Evolutionary conservation across 2,888 invertebrate species (phyloP).

Genomic region (Falcaria lacertinaria): DNA sequence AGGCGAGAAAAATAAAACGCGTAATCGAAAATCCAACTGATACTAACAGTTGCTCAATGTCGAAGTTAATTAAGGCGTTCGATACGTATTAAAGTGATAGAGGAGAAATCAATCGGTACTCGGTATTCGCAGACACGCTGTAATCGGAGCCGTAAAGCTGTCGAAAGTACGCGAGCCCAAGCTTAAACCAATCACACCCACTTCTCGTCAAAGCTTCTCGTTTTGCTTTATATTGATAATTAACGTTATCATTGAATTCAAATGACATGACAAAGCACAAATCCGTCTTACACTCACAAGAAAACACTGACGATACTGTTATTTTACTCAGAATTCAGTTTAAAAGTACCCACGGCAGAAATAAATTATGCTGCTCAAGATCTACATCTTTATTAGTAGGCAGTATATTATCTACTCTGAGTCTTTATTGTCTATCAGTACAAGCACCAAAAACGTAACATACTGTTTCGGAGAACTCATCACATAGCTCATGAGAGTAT

Average conservation of each 20-base stretch:
- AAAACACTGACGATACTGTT: background rate
- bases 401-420: too few species aligned
- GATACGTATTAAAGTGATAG: constrained; percentile 42
- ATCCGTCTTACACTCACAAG: too few species aligned
- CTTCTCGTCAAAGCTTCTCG: constrained; percentile 7
- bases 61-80: constrained; percentile 41
- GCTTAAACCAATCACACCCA: constrained; percentile 20
- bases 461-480: constrained; percentile 46
- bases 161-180: constrained; percentile 16
- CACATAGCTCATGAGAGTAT: constrained; percentile 36
- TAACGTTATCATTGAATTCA: constrained; percentile 11
- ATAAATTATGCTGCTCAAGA: constrained; percentile 15
- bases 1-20: constrained; percentile 30
- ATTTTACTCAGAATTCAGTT: too few species aligned
- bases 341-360: background rate
- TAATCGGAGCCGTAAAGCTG: constrained; percentile 45
- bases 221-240: constrained; percentile 17
- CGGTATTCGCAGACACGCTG: constrained; percentile 8
- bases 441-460: constrained; percentile 39
- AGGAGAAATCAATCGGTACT: constrained; percentile 20
- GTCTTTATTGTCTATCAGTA: constrained; percentile 25
- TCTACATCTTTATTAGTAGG: constrained; percentile 38
- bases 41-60: constrained; percentile 25
- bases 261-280: background rate
- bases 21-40: constrained; percentile 29